Evolutionary conservation across 2,797 vertebrate genomes (phyloP).

Genomic region (Psittacula echo): DNA sequence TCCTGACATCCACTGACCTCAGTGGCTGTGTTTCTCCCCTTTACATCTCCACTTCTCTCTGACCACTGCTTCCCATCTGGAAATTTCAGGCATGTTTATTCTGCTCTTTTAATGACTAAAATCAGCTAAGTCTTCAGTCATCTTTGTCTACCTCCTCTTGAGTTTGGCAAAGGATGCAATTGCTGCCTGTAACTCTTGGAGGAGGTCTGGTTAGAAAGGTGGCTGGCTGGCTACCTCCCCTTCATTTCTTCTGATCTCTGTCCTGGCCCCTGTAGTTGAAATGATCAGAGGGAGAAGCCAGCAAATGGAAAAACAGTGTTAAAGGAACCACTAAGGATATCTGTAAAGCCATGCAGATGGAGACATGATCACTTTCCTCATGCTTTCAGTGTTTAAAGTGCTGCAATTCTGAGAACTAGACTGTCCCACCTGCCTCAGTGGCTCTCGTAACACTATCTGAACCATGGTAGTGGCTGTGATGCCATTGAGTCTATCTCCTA

Average conservation of each 20-base stretch:
- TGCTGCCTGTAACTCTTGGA: not conserved
- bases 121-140: not conserved
- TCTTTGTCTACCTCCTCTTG: not conserved
- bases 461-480: not conserved
- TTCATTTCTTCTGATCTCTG: conserved; percentile 1
- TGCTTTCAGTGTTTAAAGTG: not conserved
- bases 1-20: not conserved
- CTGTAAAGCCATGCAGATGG: not conserved
- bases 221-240: not conserved
- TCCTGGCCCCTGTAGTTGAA: not conserved
- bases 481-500: not conserved
- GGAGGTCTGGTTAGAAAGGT: not conserved
- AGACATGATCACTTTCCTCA: not conserved
- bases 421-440: not conserved
- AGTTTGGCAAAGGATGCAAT: not conserved
- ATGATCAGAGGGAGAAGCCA: not conserved
- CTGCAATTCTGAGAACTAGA: not conserved
- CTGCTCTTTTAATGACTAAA: not conserved
- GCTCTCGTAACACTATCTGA: not conserved
- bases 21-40: not conserved
- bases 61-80: not conserved
- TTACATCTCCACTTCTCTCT: not conserved
- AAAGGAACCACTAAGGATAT: not conserved
- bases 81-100: not conserved
- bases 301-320: not conserved